phyloP scores from a whole-genome alignment of 2,888 invertebrate genomes.

The Therioaphis trifolii region DNA sequence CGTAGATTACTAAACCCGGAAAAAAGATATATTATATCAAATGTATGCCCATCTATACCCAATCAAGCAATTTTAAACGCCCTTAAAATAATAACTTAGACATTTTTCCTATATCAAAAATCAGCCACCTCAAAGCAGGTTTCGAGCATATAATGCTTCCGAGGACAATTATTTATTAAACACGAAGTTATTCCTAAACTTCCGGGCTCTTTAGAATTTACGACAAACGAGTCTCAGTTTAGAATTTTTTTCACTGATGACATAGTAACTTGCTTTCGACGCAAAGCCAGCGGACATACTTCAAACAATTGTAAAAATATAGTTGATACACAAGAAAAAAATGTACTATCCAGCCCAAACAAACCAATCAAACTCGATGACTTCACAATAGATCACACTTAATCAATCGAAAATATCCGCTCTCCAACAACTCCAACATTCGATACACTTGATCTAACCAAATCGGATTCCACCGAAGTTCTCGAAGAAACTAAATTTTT shows the following conservation, averaged over 20 bases:
- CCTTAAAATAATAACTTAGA: no score
- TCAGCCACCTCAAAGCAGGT: no score
- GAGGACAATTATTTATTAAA: no score
- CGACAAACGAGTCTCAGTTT: neutral
- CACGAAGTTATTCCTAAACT: no score
- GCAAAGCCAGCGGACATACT: no score
- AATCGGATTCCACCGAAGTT: neutral
- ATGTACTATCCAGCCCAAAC: neutral
- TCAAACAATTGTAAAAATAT: neutral
- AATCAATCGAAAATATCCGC: no score
- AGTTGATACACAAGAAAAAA: neutral
- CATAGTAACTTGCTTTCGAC: neutral
- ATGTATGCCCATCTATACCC: constrained; percentile 27
- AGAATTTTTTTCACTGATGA: constrained; percentile 19
- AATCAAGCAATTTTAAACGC: constrained; percentile 10
- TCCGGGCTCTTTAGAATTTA: no score
- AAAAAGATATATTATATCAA: constrained; percentile 19
- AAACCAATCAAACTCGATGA: neutral
- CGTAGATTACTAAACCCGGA: constrained; percentile 22
- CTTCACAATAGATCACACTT: neutral
- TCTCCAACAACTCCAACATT: neutral
- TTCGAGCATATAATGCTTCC: no score
- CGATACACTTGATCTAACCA: neutral
- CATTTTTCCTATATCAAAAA: no score
- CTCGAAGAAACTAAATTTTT: neutral